phyloP scores from a whole-genome alignment of 1,140 invertebrate genomes.

The Saccostrea echinata region DNA sequence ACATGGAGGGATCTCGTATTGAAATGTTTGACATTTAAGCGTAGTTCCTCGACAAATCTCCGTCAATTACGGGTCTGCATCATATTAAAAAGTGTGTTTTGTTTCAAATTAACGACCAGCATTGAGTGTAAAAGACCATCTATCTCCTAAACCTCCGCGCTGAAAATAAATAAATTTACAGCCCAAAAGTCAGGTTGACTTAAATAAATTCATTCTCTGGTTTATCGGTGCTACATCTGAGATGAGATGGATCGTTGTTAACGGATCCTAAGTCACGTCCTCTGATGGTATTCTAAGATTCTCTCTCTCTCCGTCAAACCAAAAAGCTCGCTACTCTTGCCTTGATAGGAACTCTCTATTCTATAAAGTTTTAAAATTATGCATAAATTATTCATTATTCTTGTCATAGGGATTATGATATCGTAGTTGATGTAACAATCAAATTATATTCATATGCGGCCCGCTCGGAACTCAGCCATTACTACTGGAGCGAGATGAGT shows the following conservation, averaged over 20 bases:
- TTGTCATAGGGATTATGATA: constrained; percentile 24
- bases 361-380: not conserved
- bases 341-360: not conserved
- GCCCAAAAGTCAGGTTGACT: constrained; percentile 8
- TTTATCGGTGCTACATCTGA: constrained; percentile 13
- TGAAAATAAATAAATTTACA: constrained; percentile 5
- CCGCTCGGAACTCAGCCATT: not conserved
- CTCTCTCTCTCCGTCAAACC: not conserved
- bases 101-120: constrained; percentile 30
- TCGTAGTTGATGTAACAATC: constrained; percentile 8
- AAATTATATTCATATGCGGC: constrained; percentile 28
- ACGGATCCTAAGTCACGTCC: not conserved
- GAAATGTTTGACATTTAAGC: constrained; percentile 33
- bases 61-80: constrained; percentile 23
- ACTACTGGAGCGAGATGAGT: constrained; percentile 6
- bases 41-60: constrained; percentile 29
- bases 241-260: not conserved
- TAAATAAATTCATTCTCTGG: not conserved
- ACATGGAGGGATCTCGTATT: constrained; percentile 15
- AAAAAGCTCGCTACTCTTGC: not conserved
- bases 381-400: constrained; percentile 16
- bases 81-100: constrained; percentile 24
- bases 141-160: not conserved
- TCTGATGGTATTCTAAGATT: not conserved
- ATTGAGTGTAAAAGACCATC: constrained; percentile 6